These are phyloP conservation scores for Lasioglossum malachurum DNA, from an alignment of 2,888 invertebrate genomes.

Conservation along the genomic window DNA sequence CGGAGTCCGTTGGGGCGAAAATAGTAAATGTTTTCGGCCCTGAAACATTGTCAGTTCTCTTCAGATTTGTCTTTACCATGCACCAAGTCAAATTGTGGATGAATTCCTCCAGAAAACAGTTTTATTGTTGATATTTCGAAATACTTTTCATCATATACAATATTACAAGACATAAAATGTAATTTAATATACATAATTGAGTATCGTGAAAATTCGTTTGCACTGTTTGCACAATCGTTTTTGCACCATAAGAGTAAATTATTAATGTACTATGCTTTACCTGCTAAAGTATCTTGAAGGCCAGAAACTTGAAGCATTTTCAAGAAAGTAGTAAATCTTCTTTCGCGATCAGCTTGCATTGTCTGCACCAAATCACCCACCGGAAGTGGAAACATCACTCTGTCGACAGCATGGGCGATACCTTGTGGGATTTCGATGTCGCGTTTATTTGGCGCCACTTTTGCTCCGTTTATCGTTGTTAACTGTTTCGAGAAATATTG, in stretches of 20 bases:
- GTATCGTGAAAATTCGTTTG: no score
- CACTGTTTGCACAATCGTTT: background rate
- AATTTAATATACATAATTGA: no score
- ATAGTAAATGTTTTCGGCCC: constrained; percentile 94
- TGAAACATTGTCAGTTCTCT: constrained; percentile 75
- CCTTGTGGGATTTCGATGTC: constrained; percentile 95
- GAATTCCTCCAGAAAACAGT: background rate
- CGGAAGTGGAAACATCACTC: constrained; percentile 95
- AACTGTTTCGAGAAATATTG: constrained; percentile 85
- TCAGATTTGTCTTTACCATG: background rate
- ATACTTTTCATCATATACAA: no score
- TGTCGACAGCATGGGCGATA: constrained; percentile 93
- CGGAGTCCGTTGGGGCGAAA: constrained; percentile 94
- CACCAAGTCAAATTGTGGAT: background rate
- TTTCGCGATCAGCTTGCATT: constrained; percentile 92
- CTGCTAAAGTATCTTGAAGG: constrained; percentile 90
- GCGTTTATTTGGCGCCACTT: constrained; percentile 92
- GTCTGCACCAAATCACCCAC: constrained; percentile 95
- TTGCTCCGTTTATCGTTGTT: constrained; percentile 94
- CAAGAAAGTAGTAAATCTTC: constrained; percentile 92
- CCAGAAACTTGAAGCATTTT: constrained; percentile 92
- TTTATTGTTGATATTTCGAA: background rate
- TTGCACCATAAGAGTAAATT: background rate
- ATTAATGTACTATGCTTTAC: constrained; percentile 81
- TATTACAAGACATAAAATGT: no score